Evolutionary conservation across 53 echinoderm and acorn worm genomes (phyloP).

Genomic region (Henricia sp.): DNA sequence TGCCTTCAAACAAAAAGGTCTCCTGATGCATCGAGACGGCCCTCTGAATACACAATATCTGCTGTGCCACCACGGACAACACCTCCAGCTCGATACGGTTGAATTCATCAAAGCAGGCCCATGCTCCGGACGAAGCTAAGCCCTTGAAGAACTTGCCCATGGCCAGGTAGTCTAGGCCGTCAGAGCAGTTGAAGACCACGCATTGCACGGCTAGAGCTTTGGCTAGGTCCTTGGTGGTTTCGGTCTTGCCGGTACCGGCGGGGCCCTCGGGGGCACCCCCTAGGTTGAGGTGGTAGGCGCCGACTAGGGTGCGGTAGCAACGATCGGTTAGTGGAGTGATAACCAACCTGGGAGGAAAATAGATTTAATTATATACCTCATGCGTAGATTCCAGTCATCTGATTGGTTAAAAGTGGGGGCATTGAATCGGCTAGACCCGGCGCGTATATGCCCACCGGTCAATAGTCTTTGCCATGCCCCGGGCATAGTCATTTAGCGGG

Average conservation of each 20-base stretch:
- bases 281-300: slow-evolving; percentile 96
- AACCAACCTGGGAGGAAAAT: slow-evolving; percentile 72
- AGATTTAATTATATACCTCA: too few species aligned
- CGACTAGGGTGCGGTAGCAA: slow-evolving; percentile 97
- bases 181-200: slow-evolving; percentile 99
- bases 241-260: slow-evolving; percentile 98
- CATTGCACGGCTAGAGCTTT: slow-evolving; percentile 99
- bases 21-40: slow-evolving; percentile 80
- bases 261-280: slow-evolving; percentile 99
- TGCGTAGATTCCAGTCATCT: too few species aligned
- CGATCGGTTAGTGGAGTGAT: slow-evolving; percentile 99
- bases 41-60: slow-evolving; percentile 95
- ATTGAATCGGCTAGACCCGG: too few species aligned
- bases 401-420: too few species aligned
- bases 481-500: too few species aligned
- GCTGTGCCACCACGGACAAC: slow-evolving; percentile 98
- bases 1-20: slow-evolving; percentile 89
- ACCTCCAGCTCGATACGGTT: slow-evolving; percentile 99
- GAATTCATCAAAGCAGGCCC: slow-evolving; percentile 99
- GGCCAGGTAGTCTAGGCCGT: slow-evolving; percentile 99
- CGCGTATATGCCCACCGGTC: too few species aligned
- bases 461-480: too few species aligned
- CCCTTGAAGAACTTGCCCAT: slow-evolving; percentile 99
- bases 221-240: slow-evolving; percentile 99
- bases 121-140: slow-evolving; percentile 95